Conservation (phyloP, 2,113 vertebrate genomes). For the Pollachius pollachius region DNA sequence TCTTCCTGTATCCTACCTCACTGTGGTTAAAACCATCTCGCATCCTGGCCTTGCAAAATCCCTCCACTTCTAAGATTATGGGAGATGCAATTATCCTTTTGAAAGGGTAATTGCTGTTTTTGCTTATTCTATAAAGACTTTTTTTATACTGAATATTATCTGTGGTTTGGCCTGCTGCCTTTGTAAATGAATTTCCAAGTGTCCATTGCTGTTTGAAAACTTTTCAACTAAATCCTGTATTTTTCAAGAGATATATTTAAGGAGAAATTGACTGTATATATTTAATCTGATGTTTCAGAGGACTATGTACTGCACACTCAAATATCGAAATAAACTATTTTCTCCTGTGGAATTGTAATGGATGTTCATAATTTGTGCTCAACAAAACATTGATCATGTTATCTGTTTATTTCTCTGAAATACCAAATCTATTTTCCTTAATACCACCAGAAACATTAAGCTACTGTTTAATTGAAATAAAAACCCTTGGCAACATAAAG, state of each 20-base stretch:
- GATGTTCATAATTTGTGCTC: not conserved
- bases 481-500: no score
- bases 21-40: conserved; percentile 26
- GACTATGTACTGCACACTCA: conserved; percentile 15
- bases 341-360: conserved; percentile 29
- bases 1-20: conserved; percentile 56
- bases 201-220: not conserved
- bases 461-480: no score
- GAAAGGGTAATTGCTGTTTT: not conserved
- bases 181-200: not conserved
- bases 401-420: no score
- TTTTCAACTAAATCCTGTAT: conserved; percentile 1
- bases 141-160: conserved; percentile 10
- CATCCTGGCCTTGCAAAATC: conserved; percentile 19
- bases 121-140: not conserved
- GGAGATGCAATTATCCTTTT: conserved; percentile 24
- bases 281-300: conserved; percentile 27
- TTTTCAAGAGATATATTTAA: conserved; percentile 9
- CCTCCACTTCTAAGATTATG: conserved; percentile 3
- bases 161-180: conserved; percentile 8
- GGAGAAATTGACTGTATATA: not conserved
- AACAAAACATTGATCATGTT: no score
- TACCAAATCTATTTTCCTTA: no score
- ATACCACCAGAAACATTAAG: no score
- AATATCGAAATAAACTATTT: conserved; percentile 55